phyloP scores from a whole-genome alignment of 2,888 invertebrate genomes.

The Mythimna pallens region DNA sequence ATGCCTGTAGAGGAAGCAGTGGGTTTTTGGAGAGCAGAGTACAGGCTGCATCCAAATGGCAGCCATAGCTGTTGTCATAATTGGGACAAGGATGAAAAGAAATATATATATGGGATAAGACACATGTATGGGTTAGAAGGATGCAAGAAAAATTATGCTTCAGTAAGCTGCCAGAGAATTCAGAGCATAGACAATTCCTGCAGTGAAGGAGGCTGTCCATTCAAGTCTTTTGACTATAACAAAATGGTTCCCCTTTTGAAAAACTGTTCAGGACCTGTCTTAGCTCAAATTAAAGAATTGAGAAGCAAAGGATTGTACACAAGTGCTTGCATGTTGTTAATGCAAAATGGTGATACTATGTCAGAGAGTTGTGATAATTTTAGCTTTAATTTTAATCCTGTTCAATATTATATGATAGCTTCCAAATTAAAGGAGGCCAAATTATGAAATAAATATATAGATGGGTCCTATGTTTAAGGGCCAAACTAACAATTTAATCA shows the following conservation, averaged over 20 bases:
- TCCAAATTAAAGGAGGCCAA: slow-evolving; percentile 41
- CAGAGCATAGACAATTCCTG: slow-evolving; percentile 89
- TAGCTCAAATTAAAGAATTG: slow-evolving; percentile 78
- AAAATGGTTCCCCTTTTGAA: slow-evolving; percentile 81
- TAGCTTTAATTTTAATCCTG: slow-evolving; percentile 84
- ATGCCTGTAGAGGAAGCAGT: slow-evolving; percentile 92
- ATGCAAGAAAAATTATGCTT: slow-evolving; percentile 90
- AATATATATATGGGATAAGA: slow-evolving; percentile 92
- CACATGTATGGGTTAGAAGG: slow-evolving; percentile 94
- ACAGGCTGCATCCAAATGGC: slow-evolving; percentile 87
- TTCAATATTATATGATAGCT: slow-evolving; percentile 78
- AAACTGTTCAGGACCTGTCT: slow-evolving; percentile 64
- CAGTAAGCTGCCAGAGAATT: slow-evolving; percentile 90
- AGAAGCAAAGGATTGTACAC: slow-evolving; percentile 74
- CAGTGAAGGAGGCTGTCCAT: slow-evolving; percentile 92
- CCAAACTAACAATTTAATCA: no score
- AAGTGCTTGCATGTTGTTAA: slow-evolving; percentile 77
- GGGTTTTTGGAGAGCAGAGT: slow-evolving; percentile 92
- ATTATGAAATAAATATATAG: slow-evolving; percentile 12
- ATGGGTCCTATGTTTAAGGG: no score
- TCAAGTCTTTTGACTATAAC: slow-evolving; percentile 89
- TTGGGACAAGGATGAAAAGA: slow-evolving; percentile 92
- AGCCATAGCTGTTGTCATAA: slow-evolving; percentile 90
- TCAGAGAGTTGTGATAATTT: slow-evolving; percentile 68
- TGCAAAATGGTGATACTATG: slow-evolving; percentile 62